phyloP scores from a whole-genome alignment of 2,113 vertebrate genomes.

The Stigmatopora argus region DNA sequence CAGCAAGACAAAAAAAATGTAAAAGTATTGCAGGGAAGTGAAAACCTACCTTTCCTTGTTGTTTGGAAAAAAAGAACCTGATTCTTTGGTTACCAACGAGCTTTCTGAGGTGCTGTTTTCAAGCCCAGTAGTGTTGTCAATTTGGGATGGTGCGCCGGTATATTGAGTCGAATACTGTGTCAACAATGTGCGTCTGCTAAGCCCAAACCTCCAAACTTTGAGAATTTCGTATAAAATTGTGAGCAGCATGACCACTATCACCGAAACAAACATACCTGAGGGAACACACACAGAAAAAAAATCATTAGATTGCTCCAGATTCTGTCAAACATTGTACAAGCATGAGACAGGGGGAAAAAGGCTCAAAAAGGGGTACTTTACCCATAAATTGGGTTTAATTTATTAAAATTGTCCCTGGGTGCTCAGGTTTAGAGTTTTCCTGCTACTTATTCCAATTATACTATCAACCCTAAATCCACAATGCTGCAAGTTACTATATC shows the following conservation, averaged over 20 bases:
- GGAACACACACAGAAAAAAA: conserved; percentile 1
- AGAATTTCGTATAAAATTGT: conserved; percentile 81
- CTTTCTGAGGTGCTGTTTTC: conserved; percentile 47
- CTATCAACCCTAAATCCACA: too few relatives aligned
- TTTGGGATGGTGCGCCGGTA: conserved; percentile 6
- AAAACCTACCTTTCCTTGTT: conserved; percentile 41
- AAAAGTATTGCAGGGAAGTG: background rate
- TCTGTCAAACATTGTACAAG: background rate
- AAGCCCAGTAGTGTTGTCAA: conserved; percentile 36
- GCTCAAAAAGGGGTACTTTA: too few relatives aligned
- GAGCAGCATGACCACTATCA: conserved; percentile 80
- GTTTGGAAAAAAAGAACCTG: background rate
- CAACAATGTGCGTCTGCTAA: conserved; percentile 44
- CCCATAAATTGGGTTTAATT: too few relatives aligned
- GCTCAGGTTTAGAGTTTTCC: too few relatives aligned
- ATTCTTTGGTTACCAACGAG: conserved; percentile 46
- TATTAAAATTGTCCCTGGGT: too few relatives aligned
- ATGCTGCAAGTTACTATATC: background rate
- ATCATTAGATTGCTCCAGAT: background rate
- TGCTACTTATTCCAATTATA: too few relatives aligned
- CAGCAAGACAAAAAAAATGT: background rate
- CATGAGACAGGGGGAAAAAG: background rate
- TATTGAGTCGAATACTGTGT: conserved; percentile 4
- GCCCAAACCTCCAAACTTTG: conserved; percentile 79
- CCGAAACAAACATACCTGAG: conserved; percentile 82